Conservation (phyloP, 1,140 invertebrate genomes). For the Cherax quadricarinatus region DNA sequence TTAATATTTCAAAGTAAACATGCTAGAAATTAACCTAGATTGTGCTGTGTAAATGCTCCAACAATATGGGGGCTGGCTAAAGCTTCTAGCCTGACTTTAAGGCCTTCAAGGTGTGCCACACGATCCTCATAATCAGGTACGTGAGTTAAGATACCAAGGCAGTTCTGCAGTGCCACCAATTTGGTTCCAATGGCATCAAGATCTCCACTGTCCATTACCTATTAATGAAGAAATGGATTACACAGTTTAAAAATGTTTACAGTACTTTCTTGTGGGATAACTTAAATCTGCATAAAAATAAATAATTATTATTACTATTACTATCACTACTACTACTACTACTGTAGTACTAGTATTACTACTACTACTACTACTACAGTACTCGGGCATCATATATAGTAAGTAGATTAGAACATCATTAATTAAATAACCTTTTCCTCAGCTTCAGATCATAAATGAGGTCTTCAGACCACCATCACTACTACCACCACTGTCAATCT, state of each 20-base stretch:
- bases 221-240: neutral
- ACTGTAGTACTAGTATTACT: no score
- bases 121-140: conserved; percentile 89
- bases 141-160: conserved; percentile 87
- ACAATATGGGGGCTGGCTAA: conserved; percentile 90
- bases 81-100: conserved; percentile 94
- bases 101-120: conserved; percentile 89
- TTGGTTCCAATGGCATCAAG: conserved; percentile 83
- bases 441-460: no score
- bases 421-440: no score
- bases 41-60: conserved; percentile 83
- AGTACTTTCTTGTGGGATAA: neutral
- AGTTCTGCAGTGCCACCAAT: conserved; percentile 88
- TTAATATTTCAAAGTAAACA: no score
- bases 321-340: no score
- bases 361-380: no score
- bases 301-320: no score
- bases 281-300: conserved; percentile 6
- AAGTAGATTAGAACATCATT: no score
- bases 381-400: no score
- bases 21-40: conserved; percentile 46
- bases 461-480: no score
- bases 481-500: no score
- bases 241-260: neutral
- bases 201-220: conserved; percentile 82